These are phyloP conservation scores for Sphaerophoria rueppellii DNA, from an alignment of 2,888 invertebrate species.

Conservation along the genomic window DNA sequence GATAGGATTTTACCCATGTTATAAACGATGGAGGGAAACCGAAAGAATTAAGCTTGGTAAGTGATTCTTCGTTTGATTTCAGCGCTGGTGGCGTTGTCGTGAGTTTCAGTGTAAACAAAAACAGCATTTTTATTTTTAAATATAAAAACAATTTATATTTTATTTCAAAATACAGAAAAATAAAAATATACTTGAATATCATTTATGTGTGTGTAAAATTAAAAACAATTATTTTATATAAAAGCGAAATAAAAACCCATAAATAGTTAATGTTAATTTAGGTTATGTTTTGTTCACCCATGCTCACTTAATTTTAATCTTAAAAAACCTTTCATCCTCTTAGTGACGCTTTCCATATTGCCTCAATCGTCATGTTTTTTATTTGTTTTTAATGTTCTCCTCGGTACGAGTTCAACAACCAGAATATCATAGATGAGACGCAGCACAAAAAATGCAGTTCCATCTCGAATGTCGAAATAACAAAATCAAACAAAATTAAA, in stretches of 20 bases:
- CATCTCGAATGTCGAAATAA: constrained; percentile 26
- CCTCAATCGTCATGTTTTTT: constrained; percentile 31
- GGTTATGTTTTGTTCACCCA: constrained; percentile 30
- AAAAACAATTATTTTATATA: constrained; percentile 32
- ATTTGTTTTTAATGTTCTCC: constrained; percentile 30
- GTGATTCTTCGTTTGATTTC: too few species aligned
- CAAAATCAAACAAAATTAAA: constrained; percentile 42
- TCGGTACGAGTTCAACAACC: constrained; percentile 42
- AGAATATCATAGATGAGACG: constrained; percentile 45
- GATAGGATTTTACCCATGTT: too few species aligned
- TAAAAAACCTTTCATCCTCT: constrained; percentile 29
- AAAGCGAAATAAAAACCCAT: constrained; percentile 35
- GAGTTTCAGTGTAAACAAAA: not conserved
- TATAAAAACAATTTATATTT: constrained; percentile 67
- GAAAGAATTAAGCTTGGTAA: too few species aligned
- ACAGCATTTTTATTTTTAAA: not conserved
- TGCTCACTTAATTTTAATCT: constrained; percentile 41
- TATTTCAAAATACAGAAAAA: constrained; percentile 57
- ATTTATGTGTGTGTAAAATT: constrained; percentile 42
- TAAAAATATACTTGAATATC: constrained; percentile 35
- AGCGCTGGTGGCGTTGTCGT: not conserved
- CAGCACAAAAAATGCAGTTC: constrained; percentile 59
- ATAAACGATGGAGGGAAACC: too few species aligned
- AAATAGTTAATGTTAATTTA: constrained; percentile 39
- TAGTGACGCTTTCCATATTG: not conserved